Percentiles rank a stretch among this genome's conserved stretches.
These are phyloP conservation scores for Megaceryle torquata DNA, from an alignment of 2,113 vertebrate genomes.

Conservation along the genomic window DNA sequence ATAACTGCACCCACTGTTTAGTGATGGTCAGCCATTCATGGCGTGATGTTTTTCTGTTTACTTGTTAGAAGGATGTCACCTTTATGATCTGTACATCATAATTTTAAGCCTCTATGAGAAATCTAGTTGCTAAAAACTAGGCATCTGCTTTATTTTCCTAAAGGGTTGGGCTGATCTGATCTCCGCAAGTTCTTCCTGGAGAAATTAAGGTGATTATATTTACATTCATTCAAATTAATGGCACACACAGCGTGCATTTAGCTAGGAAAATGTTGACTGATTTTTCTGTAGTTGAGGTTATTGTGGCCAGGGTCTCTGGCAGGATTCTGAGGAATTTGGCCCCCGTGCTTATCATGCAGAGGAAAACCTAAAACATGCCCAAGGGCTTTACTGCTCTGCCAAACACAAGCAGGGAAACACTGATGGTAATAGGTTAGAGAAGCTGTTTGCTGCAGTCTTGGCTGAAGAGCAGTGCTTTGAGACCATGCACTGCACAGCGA, in stretches of 20 bases:
- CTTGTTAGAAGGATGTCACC: not conserved
- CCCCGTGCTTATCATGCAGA: not conserved
- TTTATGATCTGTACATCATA: not conserved
- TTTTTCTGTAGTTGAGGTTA: not conserved
- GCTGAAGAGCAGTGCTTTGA: not conserved
- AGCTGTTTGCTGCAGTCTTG: not conserved
- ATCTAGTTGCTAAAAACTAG: not conserved
- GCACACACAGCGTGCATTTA: not conserved
- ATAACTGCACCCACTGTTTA: not conserved
- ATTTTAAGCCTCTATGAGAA: not conserved
- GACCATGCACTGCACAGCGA: accelerated
- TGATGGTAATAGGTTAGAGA: not conserved
- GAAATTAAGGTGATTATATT: not conserved
- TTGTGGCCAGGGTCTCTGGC: not conserved
- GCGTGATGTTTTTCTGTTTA: not conserved
- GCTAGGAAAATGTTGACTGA: not conserved
- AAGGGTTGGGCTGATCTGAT: not conserved
- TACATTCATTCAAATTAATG: not conserved
- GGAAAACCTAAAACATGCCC: not conserved
- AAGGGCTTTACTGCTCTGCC: not conserved
- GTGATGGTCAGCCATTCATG: no score
- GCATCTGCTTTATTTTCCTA: not conserved
- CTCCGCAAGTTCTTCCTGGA: not conserved
- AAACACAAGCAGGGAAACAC: not conserved
- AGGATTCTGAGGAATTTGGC: not conserved